These are phyloP conservation scores for Phycodurus eques DNA, from an alignment of 2,113 vertebrate species.

Conservation along the genomic window DNA sequence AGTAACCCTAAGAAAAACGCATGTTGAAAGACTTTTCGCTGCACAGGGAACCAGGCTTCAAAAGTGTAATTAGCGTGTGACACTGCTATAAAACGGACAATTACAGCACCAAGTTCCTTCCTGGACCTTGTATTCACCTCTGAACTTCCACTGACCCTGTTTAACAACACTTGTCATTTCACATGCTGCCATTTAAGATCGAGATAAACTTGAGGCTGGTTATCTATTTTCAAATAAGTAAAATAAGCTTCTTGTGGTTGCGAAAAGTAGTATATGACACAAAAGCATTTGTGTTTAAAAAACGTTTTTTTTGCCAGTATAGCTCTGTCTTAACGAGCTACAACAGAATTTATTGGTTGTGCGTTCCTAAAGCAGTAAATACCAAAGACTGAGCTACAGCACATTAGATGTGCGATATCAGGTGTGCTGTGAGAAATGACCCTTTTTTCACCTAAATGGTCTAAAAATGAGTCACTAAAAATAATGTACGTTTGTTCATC, in stretches of 20 bases:
- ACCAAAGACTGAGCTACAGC: not conserved
- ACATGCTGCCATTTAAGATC: slow-evolving; percentile 20
- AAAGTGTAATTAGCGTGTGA: not conserved
- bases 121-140: not conserved
- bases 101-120: not conserved
- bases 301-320: not conserved
- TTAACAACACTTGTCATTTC: not conserved
- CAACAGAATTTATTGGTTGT: not conserved
- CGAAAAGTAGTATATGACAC: not conserved
- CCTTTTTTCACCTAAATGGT: not conserved
- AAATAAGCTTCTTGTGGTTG: not conserved
- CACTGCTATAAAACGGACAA: slow-evolving; percentile 4
- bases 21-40: not conserved
- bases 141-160: not conserved
- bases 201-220: slow-evolving; percentile 22
- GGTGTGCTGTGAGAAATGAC: not conserved
- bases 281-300: not conserved
- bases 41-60: not conserved
- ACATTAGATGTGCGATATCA: not conserved
- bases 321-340: not conserved
- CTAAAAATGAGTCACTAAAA: not conserved
- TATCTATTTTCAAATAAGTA: slow-evolving; percentile 4
- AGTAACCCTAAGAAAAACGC: not conserved
- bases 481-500: not conserved
- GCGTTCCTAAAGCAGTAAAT: not conserved